phyloP scores from a whole-genome alignment of 2,888 invertebrate species.

The Ramazzottius varieornatus region DNA sequence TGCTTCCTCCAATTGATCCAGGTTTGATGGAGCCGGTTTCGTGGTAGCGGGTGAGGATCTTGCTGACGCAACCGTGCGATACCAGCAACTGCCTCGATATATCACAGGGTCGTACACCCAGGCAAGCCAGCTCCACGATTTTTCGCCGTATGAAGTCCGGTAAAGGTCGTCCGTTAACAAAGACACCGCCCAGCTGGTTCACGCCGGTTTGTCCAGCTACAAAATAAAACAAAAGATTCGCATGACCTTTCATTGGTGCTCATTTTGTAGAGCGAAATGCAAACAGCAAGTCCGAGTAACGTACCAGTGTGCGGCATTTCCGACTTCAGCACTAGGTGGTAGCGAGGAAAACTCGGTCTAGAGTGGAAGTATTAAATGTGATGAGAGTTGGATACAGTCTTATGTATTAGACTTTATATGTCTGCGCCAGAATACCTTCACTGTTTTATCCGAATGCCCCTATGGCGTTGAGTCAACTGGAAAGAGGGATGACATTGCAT shows the following conservation, averaged over 20 bases:
- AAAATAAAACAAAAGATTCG: neutral
- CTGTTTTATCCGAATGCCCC: neutral
- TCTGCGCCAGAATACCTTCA: neutral
- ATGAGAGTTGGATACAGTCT: too few species aligned
- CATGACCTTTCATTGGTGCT: neutral
- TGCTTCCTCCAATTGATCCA: constrained; percentile 76
- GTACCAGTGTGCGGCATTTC: too few species aligned
- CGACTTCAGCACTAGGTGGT: too few species aligned
- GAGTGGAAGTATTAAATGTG: too few species aligned
- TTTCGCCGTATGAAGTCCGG: constrained; percentile 74
- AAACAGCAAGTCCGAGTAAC: too few species aligned
- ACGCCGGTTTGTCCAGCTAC: constrained; percentile 72
- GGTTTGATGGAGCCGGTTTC: constrained; percentile 87
- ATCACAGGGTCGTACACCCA: constrained; percentile 83
- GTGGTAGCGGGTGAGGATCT: constrained; percentile 80
- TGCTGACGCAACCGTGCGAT: constrained; percentile 87
- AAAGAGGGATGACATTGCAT: neutral
- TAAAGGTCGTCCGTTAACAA: constrained; percentile 84
- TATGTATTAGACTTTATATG: neutral
- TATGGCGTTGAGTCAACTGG: neutral
- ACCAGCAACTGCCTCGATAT: constrained; percentile 80
- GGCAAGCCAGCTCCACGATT: constrained; percentile 72
- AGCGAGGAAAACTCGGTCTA: too few species aligned
- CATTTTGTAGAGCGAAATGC: too few species aligned
- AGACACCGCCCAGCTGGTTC: constrained; percentile 84